Evolutionary conservation across 53 echinoderm and acorn worm species (phyloP).

Genomic region (Paelopatides confundens): DNA sequence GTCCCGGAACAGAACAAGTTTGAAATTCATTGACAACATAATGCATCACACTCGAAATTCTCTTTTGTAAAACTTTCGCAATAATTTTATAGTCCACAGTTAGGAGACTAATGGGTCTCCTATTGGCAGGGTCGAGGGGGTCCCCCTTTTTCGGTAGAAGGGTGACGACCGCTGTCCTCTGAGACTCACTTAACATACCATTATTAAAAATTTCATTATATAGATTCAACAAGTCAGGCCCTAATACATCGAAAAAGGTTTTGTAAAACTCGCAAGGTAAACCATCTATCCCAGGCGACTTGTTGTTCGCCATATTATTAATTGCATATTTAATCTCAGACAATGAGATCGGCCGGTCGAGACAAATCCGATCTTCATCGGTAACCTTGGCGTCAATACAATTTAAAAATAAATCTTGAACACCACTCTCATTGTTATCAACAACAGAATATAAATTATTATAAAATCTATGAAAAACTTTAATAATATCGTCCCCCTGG

Average conservation of each 20-base stretch:
- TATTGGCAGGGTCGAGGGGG: neutral
- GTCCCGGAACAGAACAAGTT: constrained; percentile 18
- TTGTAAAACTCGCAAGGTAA: constrained; percentile 2
- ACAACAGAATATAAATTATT: constrained; percentile 6
- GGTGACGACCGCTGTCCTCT: constrained; percentile 4
- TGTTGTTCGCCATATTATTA: neutral
- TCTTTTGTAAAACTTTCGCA: neutral
- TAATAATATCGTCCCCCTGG: neutral
- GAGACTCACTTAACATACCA: neutral
- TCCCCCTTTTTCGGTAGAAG: constrained; percentile 2
- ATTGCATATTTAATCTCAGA: neutral
- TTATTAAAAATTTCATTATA: constrained; percentile 6
- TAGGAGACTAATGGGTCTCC: constrained; percentile 14
- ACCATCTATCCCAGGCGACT: constrained; percentile 25
- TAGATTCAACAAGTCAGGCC: neutral
- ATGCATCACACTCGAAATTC: neutral
- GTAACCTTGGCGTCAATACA: neutral
- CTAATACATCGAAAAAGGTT: constrained; percentile 4
- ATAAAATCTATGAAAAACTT: constrained; percentile 42
- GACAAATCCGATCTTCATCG: neutral
- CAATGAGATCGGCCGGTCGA: neutral
- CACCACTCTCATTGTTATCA: neutral
- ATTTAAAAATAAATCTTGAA: constrained; percentile 22
- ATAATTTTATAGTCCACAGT: constrained; percentile 21
- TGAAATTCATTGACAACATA: constrained; percentile 3